Base-by-base conservation (phyloP, 2,113 vertebrate species). In the Otocyon megalotis region DNA sequence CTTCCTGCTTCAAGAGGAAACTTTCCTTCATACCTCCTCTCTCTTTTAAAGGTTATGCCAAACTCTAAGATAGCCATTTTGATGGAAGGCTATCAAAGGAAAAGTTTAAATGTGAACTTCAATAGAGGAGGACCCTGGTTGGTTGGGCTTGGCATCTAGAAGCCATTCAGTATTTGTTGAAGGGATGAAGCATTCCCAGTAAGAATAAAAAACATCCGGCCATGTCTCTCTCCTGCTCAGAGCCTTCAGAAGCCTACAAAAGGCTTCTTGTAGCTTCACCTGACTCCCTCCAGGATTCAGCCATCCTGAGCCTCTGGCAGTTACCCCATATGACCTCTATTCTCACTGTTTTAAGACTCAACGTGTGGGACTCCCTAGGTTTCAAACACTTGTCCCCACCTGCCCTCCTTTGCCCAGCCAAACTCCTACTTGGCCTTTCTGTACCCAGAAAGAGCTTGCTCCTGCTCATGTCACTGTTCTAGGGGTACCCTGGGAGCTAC, bases 61-160 rank as follows among this genome's bases (percentile, higher is more conserved):
- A 83, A 88, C 37, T 56, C 37, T 65, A 83, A 50, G 71, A 63
- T 8, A 54, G 35, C 28, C 32, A 84, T 15, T 77, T 60, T 43
- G 89, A 24, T 19, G 19, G 43, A 95, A 95, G 37, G 53, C 4
- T 82, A 86, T 77, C 30, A 50, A 67, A 37, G 74, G 43, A 85
- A 90, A 81, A 92, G 53, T 53, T 58, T 54, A 88, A 90, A 84
- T 24, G 37, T 35, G 56, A 94, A n/a, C 58, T 87, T 93, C 82
- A 69, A 19, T 1, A 83, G 77, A 53, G 11, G 13, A 94, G 54
- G 58, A 76, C 5, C 3, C 35, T 54, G 43, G 50, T 20, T 58
- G n/a, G 50, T 16, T 17, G 56, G 79, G 26, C 6, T 37, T 56
- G 63, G 24, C 43, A 80, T 69, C 20, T 58, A 84, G 88, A 86